phyloP scores from a whole-genome alignment of 2,113 vertebrate genomes.

The Agelaius tricolor region DNA sequence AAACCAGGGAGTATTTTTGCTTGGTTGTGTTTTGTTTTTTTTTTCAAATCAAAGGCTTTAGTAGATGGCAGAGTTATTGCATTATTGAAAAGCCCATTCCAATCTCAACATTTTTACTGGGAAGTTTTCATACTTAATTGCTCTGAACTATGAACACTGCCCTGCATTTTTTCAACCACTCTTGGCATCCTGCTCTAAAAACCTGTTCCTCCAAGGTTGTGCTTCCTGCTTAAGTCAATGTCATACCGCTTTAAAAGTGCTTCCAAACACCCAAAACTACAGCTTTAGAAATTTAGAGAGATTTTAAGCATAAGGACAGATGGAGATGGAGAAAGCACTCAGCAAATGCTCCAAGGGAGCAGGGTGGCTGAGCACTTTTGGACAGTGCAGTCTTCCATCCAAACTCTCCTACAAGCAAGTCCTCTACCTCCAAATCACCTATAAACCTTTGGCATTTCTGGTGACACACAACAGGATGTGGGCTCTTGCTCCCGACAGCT shows the following conservation, averaged over 20 bases:
- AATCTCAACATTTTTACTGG: not conserved
- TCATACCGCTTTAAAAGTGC: not conserved
- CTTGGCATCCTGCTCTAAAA: not conserved
- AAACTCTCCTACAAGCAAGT: not conserved
- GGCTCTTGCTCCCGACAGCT: not conserved
- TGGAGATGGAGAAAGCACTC: not conserved
- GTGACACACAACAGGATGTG: not conserved
- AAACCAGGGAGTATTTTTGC: not conserved
- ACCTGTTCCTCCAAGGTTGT: not conserved
- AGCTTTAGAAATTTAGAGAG: not conserved
- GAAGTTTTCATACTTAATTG: not conserved
- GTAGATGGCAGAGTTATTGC: not conserved
- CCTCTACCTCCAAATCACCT: not conserved
- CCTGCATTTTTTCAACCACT: not conserved
- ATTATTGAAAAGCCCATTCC: not conserved
- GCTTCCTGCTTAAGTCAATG: not conserved
- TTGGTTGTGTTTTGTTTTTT: too few species aligned
- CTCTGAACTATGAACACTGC: not conserved
- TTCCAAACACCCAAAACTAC: not conserved
- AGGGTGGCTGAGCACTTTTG: not conserved
- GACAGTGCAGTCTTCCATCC: not conserved
- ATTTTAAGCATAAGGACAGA: not conserved
- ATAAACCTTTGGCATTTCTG: not conserved
- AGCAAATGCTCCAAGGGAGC: fast-evolving
- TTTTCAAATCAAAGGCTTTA: not conserved